phyloP scores from a whole-genome alignment of 2,113 vertebrate genomes.

The Phocoena sinus region DNA sequence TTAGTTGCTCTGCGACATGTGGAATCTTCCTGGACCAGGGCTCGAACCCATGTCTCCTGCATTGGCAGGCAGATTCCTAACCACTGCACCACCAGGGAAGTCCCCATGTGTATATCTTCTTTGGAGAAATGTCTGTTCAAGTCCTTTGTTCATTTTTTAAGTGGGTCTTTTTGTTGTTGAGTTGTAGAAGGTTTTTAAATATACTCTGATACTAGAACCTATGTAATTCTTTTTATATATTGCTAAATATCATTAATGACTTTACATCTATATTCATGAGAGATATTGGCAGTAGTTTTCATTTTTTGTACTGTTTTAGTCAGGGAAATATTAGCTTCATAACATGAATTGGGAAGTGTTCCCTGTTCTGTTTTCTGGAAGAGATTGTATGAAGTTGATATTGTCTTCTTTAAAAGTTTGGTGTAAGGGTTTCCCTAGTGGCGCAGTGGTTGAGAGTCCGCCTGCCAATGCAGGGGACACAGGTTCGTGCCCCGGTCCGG shows the following conservation, averaged over 20 bases:
- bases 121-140: no score
- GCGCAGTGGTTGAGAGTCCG: no score
- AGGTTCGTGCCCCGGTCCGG: no score
- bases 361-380: not conserved
- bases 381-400: not conserved
- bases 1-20: no score
- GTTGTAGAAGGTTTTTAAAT: not conserved
- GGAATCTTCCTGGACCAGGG: no score
- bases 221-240: not conserved
- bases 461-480: no score
- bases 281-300: not conserved
- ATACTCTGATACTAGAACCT: not conserved
- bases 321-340: not conserved
- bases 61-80: no score
- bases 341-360: not conserved
- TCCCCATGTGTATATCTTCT: no score
- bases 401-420: not conserved
- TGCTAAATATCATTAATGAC: not conserved
- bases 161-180: not conserved
- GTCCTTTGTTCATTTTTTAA: no score
- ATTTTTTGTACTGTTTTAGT: not conserved
- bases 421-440: not conserved
- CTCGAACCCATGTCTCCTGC: no score
- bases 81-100: no score
- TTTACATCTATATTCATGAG: not conserved